Conservation (phyloP, 2,113 vertebrate species). For the Morone chrysops region DNA sequence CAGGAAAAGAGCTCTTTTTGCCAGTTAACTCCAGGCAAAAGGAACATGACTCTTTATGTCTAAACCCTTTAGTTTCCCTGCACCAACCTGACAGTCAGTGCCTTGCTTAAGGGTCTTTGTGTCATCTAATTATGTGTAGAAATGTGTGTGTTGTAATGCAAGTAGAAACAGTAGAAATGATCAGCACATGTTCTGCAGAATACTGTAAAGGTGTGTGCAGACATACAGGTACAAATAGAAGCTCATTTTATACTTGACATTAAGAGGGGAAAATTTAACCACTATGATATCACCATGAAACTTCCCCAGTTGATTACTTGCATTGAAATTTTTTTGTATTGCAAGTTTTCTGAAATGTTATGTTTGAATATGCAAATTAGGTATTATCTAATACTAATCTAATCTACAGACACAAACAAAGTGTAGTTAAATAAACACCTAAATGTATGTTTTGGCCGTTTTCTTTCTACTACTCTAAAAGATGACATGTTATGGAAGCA, state of each 20-base stretch:
- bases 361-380: too few species aligned
- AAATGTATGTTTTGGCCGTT: too few species aligned
- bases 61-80: neutral
- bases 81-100: neutral
- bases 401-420: too few species aligned
- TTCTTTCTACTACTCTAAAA: too few species aligned
- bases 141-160: neutral
- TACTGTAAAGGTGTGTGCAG: neutral
- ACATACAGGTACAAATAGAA: neutral
- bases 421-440: too few species aligned
- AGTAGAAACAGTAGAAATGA: neutral
- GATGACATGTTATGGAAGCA: too few species aligned
- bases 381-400: too few species aligned
- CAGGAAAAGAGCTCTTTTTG: neutral
- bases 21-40: too few species aligned
- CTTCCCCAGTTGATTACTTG: too few species aligned
- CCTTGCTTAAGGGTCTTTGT: neutral
- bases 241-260: neutral
- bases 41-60: neutral
- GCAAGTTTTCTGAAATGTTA: too few species aligned
- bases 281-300: too few species aligned
- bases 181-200: neutral
- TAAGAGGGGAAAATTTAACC: neutral
- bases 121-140: neutral
- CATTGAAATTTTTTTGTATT: too few species aligned